A percentile compares a stretch with the other conserved stretches of the same genome.
phyloP scores from a whole-genome alignment of 1,140 invertebrate species.

The Ganaspis sp. region DNA sequence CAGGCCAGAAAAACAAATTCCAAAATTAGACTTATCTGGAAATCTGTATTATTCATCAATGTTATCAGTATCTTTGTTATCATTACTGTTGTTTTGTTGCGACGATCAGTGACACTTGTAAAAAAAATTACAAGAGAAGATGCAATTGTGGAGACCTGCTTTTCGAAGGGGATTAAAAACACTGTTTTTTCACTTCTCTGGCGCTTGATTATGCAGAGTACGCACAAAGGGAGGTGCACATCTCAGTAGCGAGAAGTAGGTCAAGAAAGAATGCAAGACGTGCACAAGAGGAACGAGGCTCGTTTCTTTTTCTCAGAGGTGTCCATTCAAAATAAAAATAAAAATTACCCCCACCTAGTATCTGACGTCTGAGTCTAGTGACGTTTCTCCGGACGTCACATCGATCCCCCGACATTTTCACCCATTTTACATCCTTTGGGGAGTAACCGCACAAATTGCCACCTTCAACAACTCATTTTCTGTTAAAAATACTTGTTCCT shows the following conservation, averaged over 20 bases:
- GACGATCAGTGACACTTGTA: no score
- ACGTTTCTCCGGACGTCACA: conserved; percentile 24
- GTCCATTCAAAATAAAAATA: background rate
- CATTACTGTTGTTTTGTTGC: no score
- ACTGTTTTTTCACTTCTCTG: background rate
- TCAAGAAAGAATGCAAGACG: conserved; percentile 29
- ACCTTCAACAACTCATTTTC: no score
- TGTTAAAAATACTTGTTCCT: background rate
- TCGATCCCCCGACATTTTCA: conserved; percentile 31
- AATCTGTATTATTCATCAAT: no score
- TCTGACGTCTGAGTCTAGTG: conserved; percentile 15
- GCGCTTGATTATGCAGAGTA: background rate
- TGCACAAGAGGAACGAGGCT: background rate
- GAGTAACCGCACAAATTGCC: no score
- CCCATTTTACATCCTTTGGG: background rate
- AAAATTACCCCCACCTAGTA: background rate
- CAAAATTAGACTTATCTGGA: no score
- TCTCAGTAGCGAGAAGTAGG: conserved; percentile 9
- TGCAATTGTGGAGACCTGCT: background rate
- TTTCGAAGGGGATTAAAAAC: background rate
- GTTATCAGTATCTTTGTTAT: no score
- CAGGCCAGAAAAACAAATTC: no score
- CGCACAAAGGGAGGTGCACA: conserved; percentile 11
- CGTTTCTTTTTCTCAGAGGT: background rate
- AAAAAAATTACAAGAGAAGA: no score